These are phyloP conservation scores for Bubo bubo DNA, from an alignment of 2,113 vertebrate species.

Conservation along the genomic window DNA sequence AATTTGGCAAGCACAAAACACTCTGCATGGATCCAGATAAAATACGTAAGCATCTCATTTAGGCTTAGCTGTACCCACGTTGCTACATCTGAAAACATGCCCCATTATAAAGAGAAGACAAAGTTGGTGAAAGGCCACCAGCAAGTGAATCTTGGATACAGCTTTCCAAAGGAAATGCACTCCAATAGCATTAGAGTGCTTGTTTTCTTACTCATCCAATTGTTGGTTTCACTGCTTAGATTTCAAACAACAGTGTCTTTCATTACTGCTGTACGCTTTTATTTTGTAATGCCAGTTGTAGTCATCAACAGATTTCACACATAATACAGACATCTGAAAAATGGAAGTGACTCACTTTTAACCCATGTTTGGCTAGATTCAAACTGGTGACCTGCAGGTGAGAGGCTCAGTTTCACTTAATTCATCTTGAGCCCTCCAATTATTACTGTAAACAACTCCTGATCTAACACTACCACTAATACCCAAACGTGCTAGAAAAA, in stretches of 20 bases:
- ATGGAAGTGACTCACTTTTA: neutral
- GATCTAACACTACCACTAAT: neutral
- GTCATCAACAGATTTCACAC: neutral
- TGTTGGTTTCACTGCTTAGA: neutral
- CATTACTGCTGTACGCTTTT: neutral
- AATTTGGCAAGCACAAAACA: constrained; percentile 34
- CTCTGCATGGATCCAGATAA: constrained; percentile 5
- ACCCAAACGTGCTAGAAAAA: neutral
- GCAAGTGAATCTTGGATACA: neutral
- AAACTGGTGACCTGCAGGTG: neutral
- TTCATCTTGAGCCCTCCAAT: neutral
- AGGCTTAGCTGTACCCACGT: neutral
- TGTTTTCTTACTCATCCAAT: constrained; percentile 8
- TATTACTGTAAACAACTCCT: neutral
- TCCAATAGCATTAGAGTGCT: neutral
- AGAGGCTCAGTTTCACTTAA: neutral
- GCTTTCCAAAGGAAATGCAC: constrained; percentile 23
- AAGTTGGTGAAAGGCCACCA: constrained; percentile 29
- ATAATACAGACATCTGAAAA: neutral
- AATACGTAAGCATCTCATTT: constrained; percentile 24
- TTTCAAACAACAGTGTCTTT: constrained; percentile 15
- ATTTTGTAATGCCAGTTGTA: neutral
- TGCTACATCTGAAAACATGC: constrained; percentile 19
- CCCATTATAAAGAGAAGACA: neutral
- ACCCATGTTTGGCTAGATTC: neutral